Percentiles rank a stretch among this genome's conserved stretches.
phyloP scores from a whole-genome alignment of 2,797 vertebrate genomes.

The Microctenopoma stevenorrisi region DNA sequence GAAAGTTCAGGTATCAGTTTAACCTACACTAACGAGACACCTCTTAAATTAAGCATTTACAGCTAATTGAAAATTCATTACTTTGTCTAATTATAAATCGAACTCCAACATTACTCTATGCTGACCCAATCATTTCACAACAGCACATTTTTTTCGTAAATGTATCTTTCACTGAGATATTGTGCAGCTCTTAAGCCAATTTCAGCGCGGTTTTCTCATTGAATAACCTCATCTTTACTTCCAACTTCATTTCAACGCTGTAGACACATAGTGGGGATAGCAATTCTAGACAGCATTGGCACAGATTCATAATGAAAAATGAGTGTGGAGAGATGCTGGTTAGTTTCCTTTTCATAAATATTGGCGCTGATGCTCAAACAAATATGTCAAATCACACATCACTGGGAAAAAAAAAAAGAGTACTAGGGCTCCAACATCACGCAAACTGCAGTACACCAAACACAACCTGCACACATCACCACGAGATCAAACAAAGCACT shows the following conservation, averaged over 20 bases:
- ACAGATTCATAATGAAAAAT: not conserved
- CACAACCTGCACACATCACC: conserved; percentile 1
- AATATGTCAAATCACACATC: not conserved
- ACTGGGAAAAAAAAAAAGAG: not conserved
- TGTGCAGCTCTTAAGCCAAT: conserved; percentile 7
- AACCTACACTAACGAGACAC: conserved; percentile 34
- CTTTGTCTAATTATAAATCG: conserved; percentile 36
- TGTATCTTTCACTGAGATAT: conserved; percentile 27
- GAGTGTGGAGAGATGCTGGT: not conserved
- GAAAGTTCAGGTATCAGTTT: conserved; percentile 22
- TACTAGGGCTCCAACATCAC: not conserved
- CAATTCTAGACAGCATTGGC: not conserved
- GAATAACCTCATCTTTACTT: conserved; percentile 2
- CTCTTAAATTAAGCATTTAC: conserved; percentile 31
- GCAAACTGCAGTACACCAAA: conserved; percentile 11
- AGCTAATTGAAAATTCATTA: conserved; percentile 26
- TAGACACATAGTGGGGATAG: not conserved
- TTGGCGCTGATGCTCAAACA: not conserved
- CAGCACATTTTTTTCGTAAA: not conserved
- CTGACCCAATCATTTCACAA: conserved; percentile 39
- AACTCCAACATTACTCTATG: conserved; percentile 31
- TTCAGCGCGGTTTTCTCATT: conserved; percentile 19
- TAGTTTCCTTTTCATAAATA: not conserved
- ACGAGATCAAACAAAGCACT: conserved; percentile 29
- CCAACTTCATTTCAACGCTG: not conserved